Evolutionary conservation across 1,140 invertebrate genomes (phyloP), one percentile per base, ranked within the genome.

Genomic region (Probaryconus sp.): DNA sequence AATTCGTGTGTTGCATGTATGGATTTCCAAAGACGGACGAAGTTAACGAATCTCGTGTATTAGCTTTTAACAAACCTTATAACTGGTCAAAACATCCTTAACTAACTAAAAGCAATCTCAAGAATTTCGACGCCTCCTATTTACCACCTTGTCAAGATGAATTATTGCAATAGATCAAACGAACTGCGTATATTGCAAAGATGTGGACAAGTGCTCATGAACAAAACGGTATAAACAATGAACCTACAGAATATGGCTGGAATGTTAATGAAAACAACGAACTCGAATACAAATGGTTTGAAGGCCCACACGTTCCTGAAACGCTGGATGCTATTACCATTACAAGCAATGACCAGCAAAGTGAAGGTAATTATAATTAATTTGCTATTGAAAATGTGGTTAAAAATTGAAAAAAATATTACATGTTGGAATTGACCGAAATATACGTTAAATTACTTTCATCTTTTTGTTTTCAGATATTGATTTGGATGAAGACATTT

Each of bases 1-100:
- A 48, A 42, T 79, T 73, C 18, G 47, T 65, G 30, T 69, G 76
- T 26, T 2, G 38, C n/a, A 43, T 73, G 24, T 77, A 76, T 20
- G 37, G 24, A 28, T 17, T 28, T 30, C 17, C 31, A 2, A 48
- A 42, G 21, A 31, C 30, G 2, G 11, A 31, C 16, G 5, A 7
- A 51, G 9, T 77, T 1, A 55, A 73, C 28, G 63, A 53, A 28
- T 48, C 50, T 2, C 14, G 56, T 14, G 26, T 47, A 4, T 6
- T n/a, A 11, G 33, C 76, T 7, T 77, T 77, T 53, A 18, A 58
- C 7, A 42, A 50, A 47, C 47, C 30, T 17, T 79, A 74, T 50
- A 38, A 60, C n/a, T 42, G 63, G 0, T 40, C 30, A 24, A 47
- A 68, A 33, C n/a, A 42, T 20, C 35, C 16, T 38, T 35, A 60